Percentiles rank a stretch among this genome's conserved stretches.
Evolutionary conservation across 2,113 vertebrate species (phyloP).

Genomic region (Thamnaconus septentrionalis): DNA sequence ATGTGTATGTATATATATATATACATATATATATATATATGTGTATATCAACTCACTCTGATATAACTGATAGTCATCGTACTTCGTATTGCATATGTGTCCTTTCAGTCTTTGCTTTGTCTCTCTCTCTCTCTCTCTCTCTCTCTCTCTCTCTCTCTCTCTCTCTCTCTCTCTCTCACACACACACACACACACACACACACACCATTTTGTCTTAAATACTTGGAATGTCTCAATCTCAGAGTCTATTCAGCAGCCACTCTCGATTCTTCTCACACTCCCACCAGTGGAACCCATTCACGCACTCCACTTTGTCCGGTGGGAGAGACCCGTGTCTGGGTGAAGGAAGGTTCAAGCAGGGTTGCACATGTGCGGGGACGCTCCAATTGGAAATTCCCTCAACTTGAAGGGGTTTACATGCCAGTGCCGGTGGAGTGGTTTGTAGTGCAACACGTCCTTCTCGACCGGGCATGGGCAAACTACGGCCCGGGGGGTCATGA

Average conservation of each 20-base stretch:
- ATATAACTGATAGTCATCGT: too few relatives aligned
- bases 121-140: too few relatives aligned
- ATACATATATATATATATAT: too few relatives aligned
- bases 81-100: too few relatives aligned
- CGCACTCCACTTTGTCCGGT: background rate
- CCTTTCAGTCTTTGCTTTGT: too few relatives aligned
- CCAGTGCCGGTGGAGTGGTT: constrained; percentile 2
- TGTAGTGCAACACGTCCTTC: constrained; percentile 10
- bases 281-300: constrained; percentile 30
- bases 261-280: constrained; percentile 35
- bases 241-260: constrained; percentile 33
- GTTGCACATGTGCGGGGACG: background rate
- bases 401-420: constrained; percentile 21
- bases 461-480: background rate
- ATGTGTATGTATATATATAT: too few relatives aligned
- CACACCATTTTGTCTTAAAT: constrained; percentile 14
- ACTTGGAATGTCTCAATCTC: constrained; percentile 50
- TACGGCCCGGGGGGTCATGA: too few relatives aligned
- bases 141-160: too few relatives aligned
- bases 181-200: constrained; percentile 6
- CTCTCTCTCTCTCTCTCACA: constrained; percentile 4
- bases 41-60: too few relatives aligned
- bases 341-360: too few relatives aligned
- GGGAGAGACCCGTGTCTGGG: too few relatives aligned
- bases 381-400: constrained; percentile 20